phyloP scores from a whole-genome alignment of 2,113 vertebrate species.

The Hippocampus mohnikei region DNA sequence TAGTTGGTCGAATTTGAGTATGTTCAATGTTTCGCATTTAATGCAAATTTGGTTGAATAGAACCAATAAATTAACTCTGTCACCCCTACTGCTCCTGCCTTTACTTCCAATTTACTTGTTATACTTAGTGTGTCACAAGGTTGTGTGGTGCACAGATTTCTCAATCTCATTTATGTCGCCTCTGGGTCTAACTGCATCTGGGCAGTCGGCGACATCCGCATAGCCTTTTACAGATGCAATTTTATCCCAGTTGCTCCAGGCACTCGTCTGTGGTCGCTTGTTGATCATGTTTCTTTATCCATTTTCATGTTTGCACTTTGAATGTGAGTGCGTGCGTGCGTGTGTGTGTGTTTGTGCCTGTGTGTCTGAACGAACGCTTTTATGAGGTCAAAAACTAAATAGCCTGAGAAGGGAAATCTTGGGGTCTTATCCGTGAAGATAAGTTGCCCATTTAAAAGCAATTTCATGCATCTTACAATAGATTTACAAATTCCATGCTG shows the following conservation, averaged over 20 bases:
- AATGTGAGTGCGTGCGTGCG: not conserved
- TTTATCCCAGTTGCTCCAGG: conserved; percentile 39
- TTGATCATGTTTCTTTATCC: conserved; percentile 44
- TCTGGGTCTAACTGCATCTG: conserved; percentile 45
- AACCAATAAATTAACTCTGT: conserved; percentile 18
- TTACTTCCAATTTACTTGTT: conserved; percentile 34
- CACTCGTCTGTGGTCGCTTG: conserved; percentile 40
- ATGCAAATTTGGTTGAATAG: not conserved
- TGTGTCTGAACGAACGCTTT: conserved; percentile 18
- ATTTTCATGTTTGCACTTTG: conserved; percentile 40
- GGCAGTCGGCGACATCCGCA: conserved; percentile 34
- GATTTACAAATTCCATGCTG: conserved; percentile 40
- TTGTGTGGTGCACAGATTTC: conserved; percentile 36
- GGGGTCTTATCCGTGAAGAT: conserved; percentile 23
- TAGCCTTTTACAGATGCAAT: conserved; percentile 50
- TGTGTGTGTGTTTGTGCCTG: not conserved
- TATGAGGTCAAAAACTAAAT: conserved; percentile 44
- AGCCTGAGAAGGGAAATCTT: conserved; percentile 20
- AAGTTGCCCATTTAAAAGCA: conserved; percentile 43
- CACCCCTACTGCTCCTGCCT: conserved; percentile 20
- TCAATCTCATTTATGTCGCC: conserved; percentile 51
- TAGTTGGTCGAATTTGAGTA: not conserved
- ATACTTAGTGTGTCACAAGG: conserved; percentile 17
- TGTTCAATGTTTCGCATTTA: not conserved
- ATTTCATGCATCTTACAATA: conserved; percentile 41